Percentiles rank a stretch among this genome's conserved stretches.
Evolutionary conservation across 2,797 vertebrate genomes (phyloP).

Genomic region (Semaprochilodus insignis): DNA sequence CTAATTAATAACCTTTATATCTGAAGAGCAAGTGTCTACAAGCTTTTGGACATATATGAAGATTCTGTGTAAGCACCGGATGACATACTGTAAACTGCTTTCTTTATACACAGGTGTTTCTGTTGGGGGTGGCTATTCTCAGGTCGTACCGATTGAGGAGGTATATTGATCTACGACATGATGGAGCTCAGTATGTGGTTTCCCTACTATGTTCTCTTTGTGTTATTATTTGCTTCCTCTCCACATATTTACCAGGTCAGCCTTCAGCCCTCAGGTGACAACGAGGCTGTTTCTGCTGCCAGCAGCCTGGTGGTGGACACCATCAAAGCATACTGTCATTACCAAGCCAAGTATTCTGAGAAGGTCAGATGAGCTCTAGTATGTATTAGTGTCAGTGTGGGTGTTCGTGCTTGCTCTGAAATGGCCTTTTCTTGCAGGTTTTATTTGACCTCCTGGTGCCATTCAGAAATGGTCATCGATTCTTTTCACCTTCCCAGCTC

Average conservation of each 20-base stretch:
- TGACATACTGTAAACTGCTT: neutral
- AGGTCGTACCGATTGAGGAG: conserved; percentile 88
- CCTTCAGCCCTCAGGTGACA: conserved; percentile 85
- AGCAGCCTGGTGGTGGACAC: conserved; percentile 85
- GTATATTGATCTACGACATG: conserved; percentile 64
- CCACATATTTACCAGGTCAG: conserved; percentile 77
- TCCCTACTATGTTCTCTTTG: neutral
- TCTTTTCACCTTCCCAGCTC: conserved; percentile 83
- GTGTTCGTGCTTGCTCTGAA: neutral
- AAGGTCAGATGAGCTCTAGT: conserved; percentile 73
- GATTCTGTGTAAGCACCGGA: neutral
- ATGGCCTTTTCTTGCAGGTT: conserved; percentile 69
- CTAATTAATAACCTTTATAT: neutral
- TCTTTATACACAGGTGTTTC: conserved; percentile 77
- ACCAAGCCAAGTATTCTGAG: conserved; percentile 83
- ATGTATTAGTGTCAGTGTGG: neutral
- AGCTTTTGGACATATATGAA: neutral
- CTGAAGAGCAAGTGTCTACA: neutral
- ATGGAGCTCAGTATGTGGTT: neutral
- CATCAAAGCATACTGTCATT: conserved; percentile 81
- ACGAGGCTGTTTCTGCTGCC: conserved; percentile 85
- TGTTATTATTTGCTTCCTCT: neutral
- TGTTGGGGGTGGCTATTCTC: conserved; percentile 87
- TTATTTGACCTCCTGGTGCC: conserved; percentile 86
- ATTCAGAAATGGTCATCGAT: conserved; percentile 74